Conservation (phyloP, 2,797 vertebrate species). For the Buceros bicornis region DNA sequence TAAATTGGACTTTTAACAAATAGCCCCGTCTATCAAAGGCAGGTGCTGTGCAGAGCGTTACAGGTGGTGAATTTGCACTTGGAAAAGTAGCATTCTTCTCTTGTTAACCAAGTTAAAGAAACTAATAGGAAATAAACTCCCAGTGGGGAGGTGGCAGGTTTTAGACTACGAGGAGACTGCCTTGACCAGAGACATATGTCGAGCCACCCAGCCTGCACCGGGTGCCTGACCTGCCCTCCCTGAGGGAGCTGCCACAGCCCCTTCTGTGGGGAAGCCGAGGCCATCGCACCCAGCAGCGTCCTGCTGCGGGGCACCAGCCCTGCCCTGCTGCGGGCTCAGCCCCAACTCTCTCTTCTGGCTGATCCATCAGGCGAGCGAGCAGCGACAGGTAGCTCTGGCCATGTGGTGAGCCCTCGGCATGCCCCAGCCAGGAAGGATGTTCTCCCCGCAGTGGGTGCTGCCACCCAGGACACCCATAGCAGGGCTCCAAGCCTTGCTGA, state of each 20-base stretch:
- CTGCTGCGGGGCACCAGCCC: not conserved
- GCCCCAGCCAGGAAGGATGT: not conserved
- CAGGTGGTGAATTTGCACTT: not conserved
- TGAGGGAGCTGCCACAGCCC: not conserved
- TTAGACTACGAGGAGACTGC: rapidly evolving
- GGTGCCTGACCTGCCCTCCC: not conserved
- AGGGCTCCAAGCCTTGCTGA: not conserved
- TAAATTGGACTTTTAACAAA: not conserved
- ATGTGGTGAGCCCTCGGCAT: rapidly evolving
- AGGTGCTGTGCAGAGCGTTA: not conserved
- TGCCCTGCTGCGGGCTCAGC: not conserved
- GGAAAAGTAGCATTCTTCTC: not conserved
- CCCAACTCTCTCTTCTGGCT: not conserved
- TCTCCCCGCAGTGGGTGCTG: rapidly evolving
- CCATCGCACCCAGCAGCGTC: rapidly evolving
- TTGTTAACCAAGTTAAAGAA: not conserved
- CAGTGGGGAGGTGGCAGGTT: not conserved
- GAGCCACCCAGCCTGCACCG: not conserved
- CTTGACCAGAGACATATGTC: not conserved
- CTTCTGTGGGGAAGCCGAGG: not conserved
- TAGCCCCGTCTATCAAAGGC: not conserved
- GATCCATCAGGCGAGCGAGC: rapidly evolving
- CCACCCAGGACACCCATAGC: rapidly evolving
- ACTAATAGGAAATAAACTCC: not conserved
- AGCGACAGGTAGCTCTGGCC: not conserved